These are phyloP conservation scores for Scomberomorus guttatus DNA, from an alignment of 2,797 vertebrate genomes.

Conservation along the genomic window DNA sequence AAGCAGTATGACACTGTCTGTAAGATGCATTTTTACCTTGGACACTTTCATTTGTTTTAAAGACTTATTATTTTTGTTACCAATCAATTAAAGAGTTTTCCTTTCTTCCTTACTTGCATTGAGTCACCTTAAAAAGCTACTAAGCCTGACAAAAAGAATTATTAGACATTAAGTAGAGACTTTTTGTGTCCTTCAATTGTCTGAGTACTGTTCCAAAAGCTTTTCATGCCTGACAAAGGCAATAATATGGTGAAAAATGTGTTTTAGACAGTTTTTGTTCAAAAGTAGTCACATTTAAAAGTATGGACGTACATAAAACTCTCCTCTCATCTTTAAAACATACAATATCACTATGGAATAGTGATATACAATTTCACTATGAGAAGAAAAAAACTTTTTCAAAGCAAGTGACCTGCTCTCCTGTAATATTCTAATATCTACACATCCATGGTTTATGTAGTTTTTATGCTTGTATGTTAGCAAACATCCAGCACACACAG, in stretches of 20 bases:
- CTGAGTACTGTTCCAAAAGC: neutral
- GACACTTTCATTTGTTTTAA: neutral
- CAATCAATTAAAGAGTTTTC: neutral
- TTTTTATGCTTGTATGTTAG: too few species aligned
- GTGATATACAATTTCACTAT: too few species aligned
- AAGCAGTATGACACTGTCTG: neutral
- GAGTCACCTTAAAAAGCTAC: neutral
- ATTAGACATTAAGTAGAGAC: neutral
- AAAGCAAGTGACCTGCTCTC: too few species aligned
- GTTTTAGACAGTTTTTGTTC: neutral
- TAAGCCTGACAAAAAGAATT: neutral
- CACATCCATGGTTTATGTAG: too few species aligned
- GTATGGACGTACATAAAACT: too few species aligned
- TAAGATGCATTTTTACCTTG: neutral
- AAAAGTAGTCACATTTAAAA: neutral
- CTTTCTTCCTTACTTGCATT: too few species aligned
- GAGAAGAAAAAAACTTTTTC: too few species aligned
- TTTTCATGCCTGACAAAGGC: neutral
- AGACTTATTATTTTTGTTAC: neutral
- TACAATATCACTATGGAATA: too few species aligned
- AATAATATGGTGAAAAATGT: neutral
- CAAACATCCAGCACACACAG: too few species aligned
- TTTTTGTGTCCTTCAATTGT: neutral
- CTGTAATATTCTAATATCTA: too few species aligned
- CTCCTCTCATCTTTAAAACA: too few species aligned